phyloP scores from a whole-genome alignment of 2,797 vertebrate genomes.

The Pantherophis vulpinus region DNA sequence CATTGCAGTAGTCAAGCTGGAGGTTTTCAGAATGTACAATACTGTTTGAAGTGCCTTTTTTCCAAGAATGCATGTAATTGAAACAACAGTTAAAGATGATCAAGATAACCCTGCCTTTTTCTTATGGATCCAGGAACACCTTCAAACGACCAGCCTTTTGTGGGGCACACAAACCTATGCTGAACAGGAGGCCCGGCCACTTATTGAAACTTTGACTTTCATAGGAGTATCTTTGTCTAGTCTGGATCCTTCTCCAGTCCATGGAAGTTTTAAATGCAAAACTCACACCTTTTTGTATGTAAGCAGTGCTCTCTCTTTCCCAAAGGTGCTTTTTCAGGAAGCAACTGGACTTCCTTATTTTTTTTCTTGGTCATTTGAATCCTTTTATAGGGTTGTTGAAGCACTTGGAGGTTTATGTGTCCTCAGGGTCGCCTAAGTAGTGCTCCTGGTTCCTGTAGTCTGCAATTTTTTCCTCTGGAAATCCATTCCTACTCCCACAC shows the following conservation, averaged over 20 bases:
- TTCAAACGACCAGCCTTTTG: background rate
- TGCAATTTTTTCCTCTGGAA: no score
- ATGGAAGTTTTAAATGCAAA: background rate
- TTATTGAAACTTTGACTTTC: background rate
- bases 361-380: no score
- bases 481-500: no score
- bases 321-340: no score
- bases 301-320: background rate
- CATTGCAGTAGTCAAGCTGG: background rate
- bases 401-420: no score
- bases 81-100: background rate
- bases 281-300: background rate
- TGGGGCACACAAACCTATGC: background rate
- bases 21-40: background rate
- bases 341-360: no score
- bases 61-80: background rate
- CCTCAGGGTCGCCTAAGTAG: no score
- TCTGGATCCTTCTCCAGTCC: background rate
- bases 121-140: background rate
- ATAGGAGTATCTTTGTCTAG: background rate
- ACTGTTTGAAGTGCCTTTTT: background rate
- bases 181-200: background rate
- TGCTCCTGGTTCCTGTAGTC: no score
- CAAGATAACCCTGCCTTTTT: background rate
- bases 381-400: no score